Evolutionary conservation across 1,140 invertebrate species (phyloP).

Genomic region (Monochamus saltuarius): DNA sequence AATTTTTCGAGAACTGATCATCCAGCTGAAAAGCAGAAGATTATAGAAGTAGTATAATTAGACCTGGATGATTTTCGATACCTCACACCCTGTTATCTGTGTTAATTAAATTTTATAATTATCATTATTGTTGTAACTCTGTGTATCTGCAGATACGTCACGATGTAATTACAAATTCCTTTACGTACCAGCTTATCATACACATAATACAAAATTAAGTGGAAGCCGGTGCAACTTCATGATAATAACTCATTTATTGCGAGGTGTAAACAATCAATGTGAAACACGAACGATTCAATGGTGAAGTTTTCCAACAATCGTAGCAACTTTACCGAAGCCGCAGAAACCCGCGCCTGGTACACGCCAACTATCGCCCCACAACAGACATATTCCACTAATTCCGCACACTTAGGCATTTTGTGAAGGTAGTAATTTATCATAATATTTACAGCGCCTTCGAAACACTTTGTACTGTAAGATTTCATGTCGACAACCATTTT

Average conservation of each 20-base stretch:
- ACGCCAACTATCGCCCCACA: conserved; percentile 12
- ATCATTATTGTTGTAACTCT: too few relatives aligned
- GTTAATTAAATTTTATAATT: too few relatives aligned
- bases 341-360: conserved; percentile 26
- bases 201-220: conserved; percentile 9
- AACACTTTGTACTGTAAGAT: neutral
- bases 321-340: conserved; percentile 2
- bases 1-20: too few relatives aligned
- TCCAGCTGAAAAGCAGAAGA: too few relatives aligned
- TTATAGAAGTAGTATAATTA: too few relatives aligned
- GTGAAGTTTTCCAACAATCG: neutral
- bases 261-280: neutral
- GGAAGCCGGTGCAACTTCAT: conserved; percentile 1
- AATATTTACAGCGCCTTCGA: conserved; percentile 1
- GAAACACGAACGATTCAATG: neutral
- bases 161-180: neutral
- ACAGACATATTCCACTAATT: neutral
- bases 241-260: neutral
- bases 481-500: neutral
- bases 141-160: too few relatives aligned
- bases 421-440: conserved; percentile 8
- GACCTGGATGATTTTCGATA: too few relatives aligned
- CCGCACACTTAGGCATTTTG: conserved; percentile 6
- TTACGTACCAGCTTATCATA: neutral
- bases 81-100: too few relatives aligned